Conservation (phyloP, 2,888 invertebrate genomes). For the Acleris sparsana region DNA sequence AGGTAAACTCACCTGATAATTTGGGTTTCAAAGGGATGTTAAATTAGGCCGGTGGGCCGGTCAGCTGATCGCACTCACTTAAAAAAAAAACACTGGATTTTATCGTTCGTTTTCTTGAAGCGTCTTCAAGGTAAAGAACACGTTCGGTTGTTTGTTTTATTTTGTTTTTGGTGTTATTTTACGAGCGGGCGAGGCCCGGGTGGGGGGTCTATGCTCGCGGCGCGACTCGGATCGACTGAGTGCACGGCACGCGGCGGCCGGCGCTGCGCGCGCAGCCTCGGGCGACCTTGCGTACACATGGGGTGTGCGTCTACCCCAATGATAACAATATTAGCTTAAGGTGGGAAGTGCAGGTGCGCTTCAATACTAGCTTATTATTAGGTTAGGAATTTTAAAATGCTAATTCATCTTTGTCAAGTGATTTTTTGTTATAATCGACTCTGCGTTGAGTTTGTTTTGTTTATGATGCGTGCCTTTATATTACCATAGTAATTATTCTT, state of each 20-base stretch:
- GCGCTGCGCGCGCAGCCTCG: constrained; percentile 45
- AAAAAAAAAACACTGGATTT: constrained; percentile 38
- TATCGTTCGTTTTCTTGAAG: constrained; percentile 45
- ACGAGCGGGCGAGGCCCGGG: constrained; percentile 8
- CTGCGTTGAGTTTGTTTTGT: too few relatives aligned
- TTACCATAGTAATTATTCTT: too few relatives aligned
- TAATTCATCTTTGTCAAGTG: too few relatives aligned
- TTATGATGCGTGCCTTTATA: too few relatives aligned
- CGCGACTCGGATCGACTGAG: constrained; percentile 77
- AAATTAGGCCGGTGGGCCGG: constrained; percentile 40
- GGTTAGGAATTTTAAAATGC: too few relatives aligned
- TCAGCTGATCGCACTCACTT: constrained; percentile 51
- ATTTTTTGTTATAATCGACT: too few relatives aligned
- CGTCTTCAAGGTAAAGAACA: constrained; percentile 47
- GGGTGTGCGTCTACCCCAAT: constrained; percentile 31
- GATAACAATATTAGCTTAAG: constrained; percentile 30
- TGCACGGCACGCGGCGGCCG: constrained; percentile 38
- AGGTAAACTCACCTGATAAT: constrained; percentile 37
- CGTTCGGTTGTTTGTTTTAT: constrained; percentile 42
- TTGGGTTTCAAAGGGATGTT: constrained; percentile 1
- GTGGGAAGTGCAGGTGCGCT: background rate
- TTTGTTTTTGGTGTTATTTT: constrained; percentile 16
- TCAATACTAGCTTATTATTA: background rate
- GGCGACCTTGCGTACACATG: constrained; percentile 31
- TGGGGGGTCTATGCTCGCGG: constrained; percentile 48